Conservation (phyloP, 2,797 vertebrate species). For the Chaunax sp. region DNA sequence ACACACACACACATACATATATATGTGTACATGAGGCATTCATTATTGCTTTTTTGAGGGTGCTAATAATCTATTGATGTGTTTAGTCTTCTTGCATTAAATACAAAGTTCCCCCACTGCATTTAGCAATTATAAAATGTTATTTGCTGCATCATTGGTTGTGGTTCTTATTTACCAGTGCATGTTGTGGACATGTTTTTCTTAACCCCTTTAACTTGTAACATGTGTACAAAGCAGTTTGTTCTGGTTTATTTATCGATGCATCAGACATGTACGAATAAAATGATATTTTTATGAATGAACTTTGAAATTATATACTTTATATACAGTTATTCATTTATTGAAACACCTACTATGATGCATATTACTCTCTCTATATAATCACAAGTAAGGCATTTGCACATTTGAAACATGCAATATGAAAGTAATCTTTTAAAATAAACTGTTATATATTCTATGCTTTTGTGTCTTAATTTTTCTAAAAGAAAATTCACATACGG, state of each 20-base stretch:
- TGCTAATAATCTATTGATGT: not conserved
- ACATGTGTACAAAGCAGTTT: slow-evolving; percentile 55
- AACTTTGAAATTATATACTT: slow-evolving; percentile 77
- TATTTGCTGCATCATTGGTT: slow-evolving; percentile 41
- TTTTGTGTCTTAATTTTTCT: slow-evolving; percentile 45
- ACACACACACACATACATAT: too few species aligned
- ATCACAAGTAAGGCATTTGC: slow-evolving; percentile 76
- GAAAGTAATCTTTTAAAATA: slow-evolving; percentile 85
- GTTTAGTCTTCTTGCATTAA: not conserved
- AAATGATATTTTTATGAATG: slow-evolving; percentile 79
- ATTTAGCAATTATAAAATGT: slow-evolving; percentile 10
- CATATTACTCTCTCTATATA: slow-evolving; percentile 80
- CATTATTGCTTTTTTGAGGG: not conserved
- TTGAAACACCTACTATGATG: slow-evolving; percentile 69
- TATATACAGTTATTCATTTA: slow-evolving; percentile 72
- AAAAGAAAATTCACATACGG: slow-evolving; percentile 1
- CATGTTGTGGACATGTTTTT: slow-evolving; percentile 47
- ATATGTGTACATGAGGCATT: not conserved
- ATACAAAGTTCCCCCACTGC: not conserved
- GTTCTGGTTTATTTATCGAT: slow-evolving; percentile 63
- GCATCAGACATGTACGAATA: slow-evolving; percentile 63
- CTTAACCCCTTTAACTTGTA: slow-evolving; percentile 46
- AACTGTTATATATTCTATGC: slow-evolving; percentile 77
- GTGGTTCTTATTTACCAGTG: slow-evolving; percentile 54
- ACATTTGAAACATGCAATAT: slow-evolving; percentile 79